These are phyloP conservation scores for Papilio xuthus DNA, from an alignment of 1,140 invertebrate genomes.

Conservation along the genomic window DNA sequence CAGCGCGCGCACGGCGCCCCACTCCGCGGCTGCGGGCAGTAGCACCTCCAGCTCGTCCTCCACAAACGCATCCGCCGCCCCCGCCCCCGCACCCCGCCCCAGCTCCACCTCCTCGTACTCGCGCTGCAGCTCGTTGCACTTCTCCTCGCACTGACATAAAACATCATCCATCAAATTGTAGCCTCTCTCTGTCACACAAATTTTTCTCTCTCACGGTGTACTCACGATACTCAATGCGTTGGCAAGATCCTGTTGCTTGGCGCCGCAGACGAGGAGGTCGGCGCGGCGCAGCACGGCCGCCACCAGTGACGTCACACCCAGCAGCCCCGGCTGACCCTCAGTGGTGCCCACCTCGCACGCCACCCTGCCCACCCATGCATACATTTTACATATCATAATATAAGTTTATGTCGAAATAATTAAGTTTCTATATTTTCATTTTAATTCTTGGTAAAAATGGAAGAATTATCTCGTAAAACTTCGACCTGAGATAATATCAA, in stretches of 20 bases:
- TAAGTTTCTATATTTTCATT: too few relatives aligned
- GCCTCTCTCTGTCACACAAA: background rate
- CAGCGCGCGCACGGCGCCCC: slow-evolving; percentile 50
- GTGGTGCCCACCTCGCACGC: slow-evolving; percentile 34
- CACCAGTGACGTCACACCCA: slow-evolving; percentile 38
- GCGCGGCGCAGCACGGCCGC: slow-evolving; percentile 42
- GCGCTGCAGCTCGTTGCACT: slow-evolving; percentile 35
- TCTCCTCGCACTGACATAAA: slow-evolving; percentile 27
- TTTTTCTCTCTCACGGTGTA: background rate
- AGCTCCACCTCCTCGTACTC: slow-evolving; percentile 38
- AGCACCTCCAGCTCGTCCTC: slow-evolving; percentile 41
- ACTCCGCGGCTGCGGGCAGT: slow-evolving; percentile 51
- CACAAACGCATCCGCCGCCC: background rate
- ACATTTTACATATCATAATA: background rate
- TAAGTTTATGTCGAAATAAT: too few relatives aligned
- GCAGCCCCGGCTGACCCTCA: slow-evolving; percentile 25
- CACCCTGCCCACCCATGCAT: slow-evolving; percentile 13
- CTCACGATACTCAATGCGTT: slow-evolving; percentile 34
- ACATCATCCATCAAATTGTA: background rate
- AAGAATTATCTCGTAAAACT: too few relatives aligned
- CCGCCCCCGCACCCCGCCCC: slow-evolving; percentile 29
- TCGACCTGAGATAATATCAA: too few relatives aligned
- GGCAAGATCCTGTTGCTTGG: background rate
- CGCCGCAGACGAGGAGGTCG: slow-evolving; percentile 24
- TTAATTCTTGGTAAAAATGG: too few relatives aligned